Conservation (phyloP, 2,797 vertebrate genomes). For the Thunnus albacares region DNA sequence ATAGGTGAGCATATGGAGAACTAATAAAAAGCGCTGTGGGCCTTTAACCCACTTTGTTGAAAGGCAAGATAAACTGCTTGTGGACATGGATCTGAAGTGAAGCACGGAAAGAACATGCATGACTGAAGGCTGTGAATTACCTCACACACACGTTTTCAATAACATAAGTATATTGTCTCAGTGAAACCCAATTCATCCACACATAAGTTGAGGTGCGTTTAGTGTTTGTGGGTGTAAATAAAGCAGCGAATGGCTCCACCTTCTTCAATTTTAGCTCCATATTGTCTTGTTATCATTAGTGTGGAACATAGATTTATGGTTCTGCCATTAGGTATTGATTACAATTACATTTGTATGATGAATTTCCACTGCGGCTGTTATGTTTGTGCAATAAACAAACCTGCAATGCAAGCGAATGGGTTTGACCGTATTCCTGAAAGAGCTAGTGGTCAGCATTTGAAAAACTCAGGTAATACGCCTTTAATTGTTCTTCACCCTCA, state of each 20-base stretch:
- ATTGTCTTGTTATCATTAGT: slow-evolving; percentile 1
- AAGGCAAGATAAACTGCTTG: slow-evolving; percentile 33
- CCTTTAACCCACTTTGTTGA: slow-evolving; percentile 34
- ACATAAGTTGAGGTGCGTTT: slow-evolving; percentile 20
- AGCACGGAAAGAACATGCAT: slow-evolving; percentile 42
- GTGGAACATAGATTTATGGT: neutral
- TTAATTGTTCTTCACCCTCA: slow-evolving; percentile 41
- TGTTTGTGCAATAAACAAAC: neutral
- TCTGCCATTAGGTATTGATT: slow-evolving; percentile 11
- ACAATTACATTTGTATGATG: slow-evolving; percentile 3
- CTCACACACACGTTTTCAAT: slow-evolving; percentile 12
- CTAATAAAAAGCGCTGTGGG: slow-evolving; percentile 34
- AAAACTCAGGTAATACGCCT: neutral
- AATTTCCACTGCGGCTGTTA: neutral
- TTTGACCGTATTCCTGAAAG: neutral
- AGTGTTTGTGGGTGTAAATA: slow-evolving; percentile 27
- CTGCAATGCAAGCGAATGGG: neutral
- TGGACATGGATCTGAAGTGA: slow-evolving; percentile 33
- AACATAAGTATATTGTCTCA: neutral
- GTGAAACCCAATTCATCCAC: slow-evolving; percentile 2
- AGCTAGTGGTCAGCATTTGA: neutral
- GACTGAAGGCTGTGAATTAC: slow-evolving; percentile 42
- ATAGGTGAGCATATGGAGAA: slow-evolving; percentile 36
- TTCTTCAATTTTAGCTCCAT: slow-evolving; percentile 1
- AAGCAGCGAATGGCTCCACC: neutral